Conservation (phyloP, 2,113 vertebrate genomes). For the Paradoxurus hermaphroditus region DNA sequence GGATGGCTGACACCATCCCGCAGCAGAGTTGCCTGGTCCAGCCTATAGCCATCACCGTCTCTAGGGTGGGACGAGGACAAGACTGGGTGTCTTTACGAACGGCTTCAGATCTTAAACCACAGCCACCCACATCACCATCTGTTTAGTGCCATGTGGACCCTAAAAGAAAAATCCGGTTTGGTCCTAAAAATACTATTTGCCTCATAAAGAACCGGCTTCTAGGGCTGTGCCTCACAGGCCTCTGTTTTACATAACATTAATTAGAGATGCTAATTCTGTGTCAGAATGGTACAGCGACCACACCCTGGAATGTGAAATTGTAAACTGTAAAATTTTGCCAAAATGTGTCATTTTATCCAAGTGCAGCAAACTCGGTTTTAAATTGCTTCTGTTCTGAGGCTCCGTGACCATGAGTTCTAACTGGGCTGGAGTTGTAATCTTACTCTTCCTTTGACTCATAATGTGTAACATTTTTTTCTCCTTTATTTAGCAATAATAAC, state of each 20-base stretch:
- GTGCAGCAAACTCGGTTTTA: background rate
- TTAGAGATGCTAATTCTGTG: slow-evolving; percentile 61
- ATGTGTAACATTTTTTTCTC: background rate
- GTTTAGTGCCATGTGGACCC: slow-evolving; percentile 64
- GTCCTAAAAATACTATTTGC: slow-evolving; percentile 72
- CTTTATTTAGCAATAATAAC: background rate
- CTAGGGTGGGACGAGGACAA: slow-evolving; percentile 19
- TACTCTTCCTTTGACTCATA: background rate
- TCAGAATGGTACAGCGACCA: background rate
- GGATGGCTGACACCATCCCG: background rate
- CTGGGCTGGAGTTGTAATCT: background rate
- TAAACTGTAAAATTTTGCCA: slow-evolving; percentile 46
- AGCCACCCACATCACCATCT: slow-evolving; percentile 69
- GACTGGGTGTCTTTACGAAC: slow-evolving; percentile 14
- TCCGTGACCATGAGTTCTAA: background rate
- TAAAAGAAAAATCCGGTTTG: slow-evolving; percentile 70
- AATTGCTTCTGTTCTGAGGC: background rate
- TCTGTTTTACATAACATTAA: slow-evolving; percentile 66
- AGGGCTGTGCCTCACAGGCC: background rate
- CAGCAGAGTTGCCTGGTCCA: background rate
- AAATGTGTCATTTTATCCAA: slow-evolving; percentile 26
- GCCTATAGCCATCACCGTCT: background rate
- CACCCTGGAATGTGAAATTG: slow-evolving; percentile 41
- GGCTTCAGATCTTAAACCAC: slow-evolving; percentile 55
- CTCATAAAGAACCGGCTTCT: slow-evolving; percentile 31